These are phyloP conservation scores for Druon quercuslanigerum DNA, from an alignment of 1,140 invertebrate genomes.

Conservation along the genomic window DNA sequence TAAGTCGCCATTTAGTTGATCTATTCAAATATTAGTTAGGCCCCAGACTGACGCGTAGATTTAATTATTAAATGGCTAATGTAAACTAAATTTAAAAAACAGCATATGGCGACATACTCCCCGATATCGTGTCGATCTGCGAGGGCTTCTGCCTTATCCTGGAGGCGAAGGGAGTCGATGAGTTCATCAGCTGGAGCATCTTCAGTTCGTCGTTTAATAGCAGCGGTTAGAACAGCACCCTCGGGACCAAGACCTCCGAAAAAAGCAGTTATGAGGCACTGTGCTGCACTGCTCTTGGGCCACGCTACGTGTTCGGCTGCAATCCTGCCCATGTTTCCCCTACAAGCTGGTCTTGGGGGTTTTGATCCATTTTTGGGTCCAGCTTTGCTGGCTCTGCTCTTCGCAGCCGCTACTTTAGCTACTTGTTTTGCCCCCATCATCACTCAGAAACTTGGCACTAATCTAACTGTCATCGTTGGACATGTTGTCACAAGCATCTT, in stretches of 20 bases:
- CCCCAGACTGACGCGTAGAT: too few species aligned
- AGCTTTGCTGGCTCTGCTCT: slow-evolving; percentile 75
- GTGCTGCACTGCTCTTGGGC: slow-evolving; percentile 77
- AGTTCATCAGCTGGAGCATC: slow-evolving; percentile 82
- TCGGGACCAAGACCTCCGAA: slow-evolving; percentile 73
- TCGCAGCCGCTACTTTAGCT: slow-evolving; percentile 75
- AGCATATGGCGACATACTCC: slow-evolving; percentile 80
- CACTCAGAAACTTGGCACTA: slow-evolving; percentile 77
- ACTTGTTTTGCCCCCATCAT: slow-evolving; percentile 76
- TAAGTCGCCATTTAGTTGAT: too few species aligned
- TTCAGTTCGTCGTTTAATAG: slow-evolving; percentile 81
- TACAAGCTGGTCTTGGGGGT: slow-evolving; percentile 74
- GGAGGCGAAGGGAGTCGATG: slow-evolving; percentile 79
- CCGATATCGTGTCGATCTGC: slow-evolving; percentile 77
- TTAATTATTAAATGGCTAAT: too few species aligned
- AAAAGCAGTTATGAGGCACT: slow-evolving; percentile 75
- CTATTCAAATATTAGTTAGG: too few species aligned
- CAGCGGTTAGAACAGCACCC: slow-evolving; percentile 76
- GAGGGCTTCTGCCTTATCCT: slow-evolving; percentile 69
- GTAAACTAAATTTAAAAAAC: neutral
- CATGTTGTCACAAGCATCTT: slow-evolving; percentile 77
- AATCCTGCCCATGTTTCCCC: slow-evolving; percentile 78
- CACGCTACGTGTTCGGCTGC: slow-evolving; percentile 80
- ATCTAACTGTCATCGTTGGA: slow-evolving; percentile 73
- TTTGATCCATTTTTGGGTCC: slow-evolving; percentile 74